These are phyloP conservation scores for Macrophya alboannulata DNA, from an alignment of 2,888 invertebrate genomes.

Conservation along the genomic window DNA sequence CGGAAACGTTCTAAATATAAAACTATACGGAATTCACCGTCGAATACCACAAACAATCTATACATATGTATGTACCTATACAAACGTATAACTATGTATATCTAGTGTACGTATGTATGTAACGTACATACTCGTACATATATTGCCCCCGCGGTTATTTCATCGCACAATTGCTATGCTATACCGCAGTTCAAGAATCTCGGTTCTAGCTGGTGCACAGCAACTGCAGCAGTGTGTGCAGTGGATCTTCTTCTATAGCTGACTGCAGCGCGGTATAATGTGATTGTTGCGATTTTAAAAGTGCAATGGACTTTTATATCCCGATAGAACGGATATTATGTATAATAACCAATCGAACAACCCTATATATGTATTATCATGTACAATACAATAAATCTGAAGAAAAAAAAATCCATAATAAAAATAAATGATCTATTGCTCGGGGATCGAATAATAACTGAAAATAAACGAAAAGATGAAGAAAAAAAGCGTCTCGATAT, in stretches of 20 bases:
- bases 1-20: constrained; percentile 54
- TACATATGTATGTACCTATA: neutral
- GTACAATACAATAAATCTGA: neutral
- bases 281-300: neutral
- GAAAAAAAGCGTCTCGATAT: neutral
- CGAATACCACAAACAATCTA: constrained; percentile 23
- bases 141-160: neutral
- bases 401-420: neutral
- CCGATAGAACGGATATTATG: neutral
- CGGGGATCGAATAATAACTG: neutral
- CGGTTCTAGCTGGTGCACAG: neutral
- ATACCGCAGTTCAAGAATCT: constrained; percentile 3
- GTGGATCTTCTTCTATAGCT: too few relatives aligned
- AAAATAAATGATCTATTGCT: neutral
- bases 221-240: neutral
- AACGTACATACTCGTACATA: neutral
- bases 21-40: constrained; percentile 40
- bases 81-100: neutral
- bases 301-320: neutral
- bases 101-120: neutral
- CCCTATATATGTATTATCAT: neutral
- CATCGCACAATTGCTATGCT: neutral
- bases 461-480: neutral
- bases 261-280: neutral
- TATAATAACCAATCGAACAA: neutral